Percentiles rank a stretch among this genome's conserved stretches.
These are phyloP conservation scores for Alethe diademata DNA, from an alignment of 2,113 vertebrate genomes.

Conservation along the genomic window DNA sequence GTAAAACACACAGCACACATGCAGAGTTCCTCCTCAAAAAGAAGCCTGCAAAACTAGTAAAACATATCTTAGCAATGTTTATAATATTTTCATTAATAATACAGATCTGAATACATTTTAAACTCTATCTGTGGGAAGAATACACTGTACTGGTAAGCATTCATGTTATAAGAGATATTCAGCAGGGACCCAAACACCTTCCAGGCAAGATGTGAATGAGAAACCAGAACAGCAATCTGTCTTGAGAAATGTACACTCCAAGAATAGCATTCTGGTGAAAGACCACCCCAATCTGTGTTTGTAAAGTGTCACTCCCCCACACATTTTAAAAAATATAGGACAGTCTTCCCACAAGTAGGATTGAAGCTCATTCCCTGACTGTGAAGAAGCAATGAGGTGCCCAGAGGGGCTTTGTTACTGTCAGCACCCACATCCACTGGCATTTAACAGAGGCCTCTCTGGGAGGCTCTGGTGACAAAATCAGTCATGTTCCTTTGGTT, in stretches of 20 bases:
- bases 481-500: not conserved
- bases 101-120: not conserved
- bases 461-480: not conserved
- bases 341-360: constrained; percentile 17
- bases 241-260: not conserved
- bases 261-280: constrained; percentile 22
- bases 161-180: not conserved
- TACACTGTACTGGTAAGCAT: not conserved
- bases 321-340: not conserved
- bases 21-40: not conserved
- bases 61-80: not conserved
- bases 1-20: not conserved
- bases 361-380: not conserved
- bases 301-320: not conserved
- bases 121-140: not conserved
- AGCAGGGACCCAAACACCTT: not conserved
- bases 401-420: not conserved
- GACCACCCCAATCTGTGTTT: not conserved
- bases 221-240: constrained; percentile 23
- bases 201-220: not conserved
- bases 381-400: not conserved
- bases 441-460: not conserved
- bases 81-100: not conserved
- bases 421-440: not conserved
- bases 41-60: not conserved